These are phyloP conservation scores for Andrena bucephala DNA, from an alignment of 2,888 invertebrate genomes.

Conservation along the genomic window DNA sequence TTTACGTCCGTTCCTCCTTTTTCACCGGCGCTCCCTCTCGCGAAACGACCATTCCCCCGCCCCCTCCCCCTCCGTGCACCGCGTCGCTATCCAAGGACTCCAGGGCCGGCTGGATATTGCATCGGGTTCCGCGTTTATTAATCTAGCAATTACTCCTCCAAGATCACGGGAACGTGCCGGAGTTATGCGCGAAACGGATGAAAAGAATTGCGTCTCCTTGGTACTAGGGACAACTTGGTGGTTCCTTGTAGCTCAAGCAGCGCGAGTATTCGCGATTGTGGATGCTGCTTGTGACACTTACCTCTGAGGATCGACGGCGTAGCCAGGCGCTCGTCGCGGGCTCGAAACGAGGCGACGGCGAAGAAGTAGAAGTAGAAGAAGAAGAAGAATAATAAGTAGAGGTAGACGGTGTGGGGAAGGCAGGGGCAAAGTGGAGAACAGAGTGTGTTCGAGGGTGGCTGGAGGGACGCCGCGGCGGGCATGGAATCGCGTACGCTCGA, in stretches of 20 bases:
- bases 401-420: constrained; percentile 50
- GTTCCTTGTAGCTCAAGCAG: background rate
- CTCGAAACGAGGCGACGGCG: constrained; percentile 67
- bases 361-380: constrained; percentile 57
- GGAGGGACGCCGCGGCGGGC: constrained; percentile 45
- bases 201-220: background rate
- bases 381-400: constrained; percentile 54
- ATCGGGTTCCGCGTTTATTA: constrained; percentile 56
- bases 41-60: constrained; percentile 62
- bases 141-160: constrained; percentile 41
- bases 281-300: constrained; percentile 55
- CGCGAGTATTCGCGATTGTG: background rate
- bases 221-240: background rate
- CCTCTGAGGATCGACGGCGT: constrained; percentile 68
- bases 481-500: constrained; percentile 43
- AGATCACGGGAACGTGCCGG: constrained; percentile 5
- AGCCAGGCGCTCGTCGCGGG: constrained; percentile 61
- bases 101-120: constrained; percentile 60
- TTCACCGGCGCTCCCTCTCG: constrained; percentile 53
- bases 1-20: constrained; percentile 52
- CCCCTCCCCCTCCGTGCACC: constrained; percentile 11
- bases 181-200: constrained; percentile 3
- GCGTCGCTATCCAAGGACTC: constrained; percentile 61
- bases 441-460: constrained; percentile 41
- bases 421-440: constrained; percentile 28